Conservation (phyloP, 2,888 invertebrate genomes). For the Itoplectis maculator region DNA sequence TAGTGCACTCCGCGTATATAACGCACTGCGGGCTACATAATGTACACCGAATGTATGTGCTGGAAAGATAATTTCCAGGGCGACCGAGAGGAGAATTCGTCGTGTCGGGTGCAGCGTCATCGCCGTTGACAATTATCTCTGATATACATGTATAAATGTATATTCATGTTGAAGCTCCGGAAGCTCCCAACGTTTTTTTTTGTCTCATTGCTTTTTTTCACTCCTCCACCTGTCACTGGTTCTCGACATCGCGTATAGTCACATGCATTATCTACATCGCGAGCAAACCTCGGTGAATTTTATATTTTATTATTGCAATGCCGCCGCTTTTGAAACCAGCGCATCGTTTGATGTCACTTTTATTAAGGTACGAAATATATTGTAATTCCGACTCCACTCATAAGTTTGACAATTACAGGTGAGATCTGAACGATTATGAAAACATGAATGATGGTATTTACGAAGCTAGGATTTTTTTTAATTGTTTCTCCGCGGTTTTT, state of each 20-base stretch:
- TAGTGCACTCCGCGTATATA: not conserved
- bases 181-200: slow-evolving; percentile 19
- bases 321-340: not conserved
- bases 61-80: slow-evolving; percentile 58
- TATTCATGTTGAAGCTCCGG: not conserved
- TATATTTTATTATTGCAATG: not conserved
- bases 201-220: slow-evolving; percentile 15
- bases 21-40: not conserved
- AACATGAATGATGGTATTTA: too few relatives aligned
- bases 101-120: slow-evolving; percentile 42
- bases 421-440: too few relatives aligned
- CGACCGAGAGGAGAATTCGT: slow-evolving; percentile 42
- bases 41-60: slow-evolving; percentile 6
- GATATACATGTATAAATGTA: not conserved
- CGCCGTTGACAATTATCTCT: slow-evolving; percentile 57
- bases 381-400: not conserved
- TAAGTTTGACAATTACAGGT: too few relatives aligned
- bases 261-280: not conserved
- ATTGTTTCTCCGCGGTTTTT: too few relatives aligned
- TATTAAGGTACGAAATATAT: not conserved
- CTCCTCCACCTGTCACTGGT: not conserved
- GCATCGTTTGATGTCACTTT: not conserved
- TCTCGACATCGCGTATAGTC: slow-evolving; percentile 13
- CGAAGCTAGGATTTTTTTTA: too few relatives aligned
- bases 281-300: not conserved